Base-by-base conservation (phyloP, 1,140 invertebrate genomes). In the Drosophila sturtevanti region DNA sequence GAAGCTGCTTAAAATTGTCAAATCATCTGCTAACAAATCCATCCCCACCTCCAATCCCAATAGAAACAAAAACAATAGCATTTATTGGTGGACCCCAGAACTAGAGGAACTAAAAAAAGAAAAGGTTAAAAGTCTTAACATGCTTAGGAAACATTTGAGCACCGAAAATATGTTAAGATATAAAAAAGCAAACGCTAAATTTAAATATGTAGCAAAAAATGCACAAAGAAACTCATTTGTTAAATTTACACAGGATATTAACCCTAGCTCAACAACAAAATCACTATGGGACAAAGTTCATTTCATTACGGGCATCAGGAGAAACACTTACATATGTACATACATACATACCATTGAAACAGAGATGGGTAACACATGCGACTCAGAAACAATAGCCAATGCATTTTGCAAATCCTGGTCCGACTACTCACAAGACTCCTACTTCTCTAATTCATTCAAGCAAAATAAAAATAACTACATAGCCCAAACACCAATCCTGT, bases 201-300 rank as follows among this genome's bases (percentile, higher is more conserved):
- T 58, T 24, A 58, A 58, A n/a, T 24, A 11, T 3, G 55, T 24
- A 11, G 55, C 55, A 7, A 58, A 35, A 58, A 35, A 1, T 24
- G 55, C 55, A n/a, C 9, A 58, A 58, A 34, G 34, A 58, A 35
- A 38, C 35, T 60, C n/a, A n/a, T n/a, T n/a, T n/a, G n/a, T n/a
- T n/a, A n/a, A n/a, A n/a, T n/a, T n/a, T 58, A 58, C 55, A 14
- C 11, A 58, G 16, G 55, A 58, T 18, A 58, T 34, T 35, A 58
- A 58, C 22, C 55, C 55, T 58, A 58, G 4, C n/a, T 11, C 55
- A 9, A 31, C 5, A 5, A 24, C 55, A 16, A n/a, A n/a, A n/a
- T n/a, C n/a, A n/a, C n/a, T n/a, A n/a, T n/a, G n/a, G n/a, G n/a
- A n/a, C n/a, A n/a, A n/a, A n/a, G n/a, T n/a, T 10, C 35, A 38